Evolutionary conservation across 1,140 invertebrate genomes (phyloP).

Genomic region (Littorina saxatilis): DNA sequence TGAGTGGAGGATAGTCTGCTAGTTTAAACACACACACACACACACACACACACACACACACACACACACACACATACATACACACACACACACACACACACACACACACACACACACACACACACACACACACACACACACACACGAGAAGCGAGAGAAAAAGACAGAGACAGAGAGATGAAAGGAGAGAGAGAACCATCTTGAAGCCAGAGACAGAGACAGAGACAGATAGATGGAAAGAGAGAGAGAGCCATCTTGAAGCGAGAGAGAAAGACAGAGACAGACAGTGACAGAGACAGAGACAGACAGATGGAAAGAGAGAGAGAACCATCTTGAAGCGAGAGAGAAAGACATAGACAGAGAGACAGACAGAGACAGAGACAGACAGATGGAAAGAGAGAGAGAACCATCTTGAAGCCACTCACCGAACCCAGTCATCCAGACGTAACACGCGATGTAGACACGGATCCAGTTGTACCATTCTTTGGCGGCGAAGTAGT

Average conservation of each 20-base stretch:
- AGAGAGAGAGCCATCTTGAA: no score
- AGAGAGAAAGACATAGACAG: no score
- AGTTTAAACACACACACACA: no score
- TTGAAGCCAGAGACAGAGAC: neutral
- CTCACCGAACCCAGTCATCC: constrained; percentile 69
- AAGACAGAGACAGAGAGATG: neutral
- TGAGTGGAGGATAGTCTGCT: no score
- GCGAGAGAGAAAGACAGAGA: no score
- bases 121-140: constrained; percentile 15
- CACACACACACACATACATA: neutral
- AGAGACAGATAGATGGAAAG: neutral
- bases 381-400: neutral
- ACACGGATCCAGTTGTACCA: constrained; percentile 70
- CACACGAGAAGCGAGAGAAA: neutral
- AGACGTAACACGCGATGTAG: constrained; percentile 67
- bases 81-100: neutral
- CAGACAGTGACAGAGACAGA: no score
- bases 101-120: neutral
- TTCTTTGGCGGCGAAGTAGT: constrained; percentile 66
- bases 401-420: neutral
- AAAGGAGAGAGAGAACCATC: neutral
- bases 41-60: neutral
- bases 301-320: no score
- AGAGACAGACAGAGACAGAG: no score
- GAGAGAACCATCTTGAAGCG: no score